Evolutionary conservation across 2,888 invertebrate species (phyloP).

Genomic region (Macaria liturata): DNA sequence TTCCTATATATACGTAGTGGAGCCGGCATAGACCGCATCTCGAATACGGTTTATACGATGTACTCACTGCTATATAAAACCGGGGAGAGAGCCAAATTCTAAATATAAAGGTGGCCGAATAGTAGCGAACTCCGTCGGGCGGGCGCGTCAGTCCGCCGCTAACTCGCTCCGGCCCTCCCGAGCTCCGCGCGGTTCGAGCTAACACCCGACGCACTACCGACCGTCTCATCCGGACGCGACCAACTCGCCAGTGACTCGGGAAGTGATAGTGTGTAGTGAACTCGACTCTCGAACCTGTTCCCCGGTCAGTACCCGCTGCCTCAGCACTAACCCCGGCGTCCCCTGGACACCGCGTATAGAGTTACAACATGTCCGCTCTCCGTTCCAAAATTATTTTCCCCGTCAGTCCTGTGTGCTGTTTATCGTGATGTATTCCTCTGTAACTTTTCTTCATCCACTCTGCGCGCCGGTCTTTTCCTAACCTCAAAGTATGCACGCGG

Average conservation of each 20-base stretch:
- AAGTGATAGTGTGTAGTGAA: conserved; percentile 63
- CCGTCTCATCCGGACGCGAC: too few relatives aligned
- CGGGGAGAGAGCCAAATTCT: conserved; percentile 86
- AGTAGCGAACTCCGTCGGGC: conserved; percentile 72
- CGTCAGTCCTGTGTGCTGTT: conserved; percentile 56
- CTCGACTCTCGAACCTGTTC: too few relatives aligned
- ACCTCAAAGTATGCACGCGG: conserved; percentile 54
- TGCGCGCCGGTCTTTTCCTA: conserved; percentile 55
- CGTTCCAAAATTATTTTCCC: conserved; percentile 67
- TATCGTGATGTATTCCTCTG: conserved; percentile 33
- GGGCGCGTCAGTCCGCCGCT: conserved; percentile 80
- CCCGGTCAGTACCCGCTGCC: conserved; percentile 65
- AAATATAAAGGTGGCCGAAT: conserved; percentile 82
- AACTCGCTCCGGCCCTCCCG: conserved; percentile 75
- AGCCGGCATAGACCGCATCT: conserved; percentile 69
- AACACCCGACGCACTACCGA: too few relatives aligned
- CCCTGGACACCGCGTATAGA: conserved; percentile 72
- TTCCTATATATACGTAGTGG: conserved; percentile 76
- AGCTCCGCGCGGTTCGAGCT: conserved; percentile 60
- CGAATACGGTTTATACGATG: conserved; percentile 81
- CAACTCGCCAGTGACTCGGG: too few relatives aligned
- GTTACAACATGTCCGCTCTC: conserved; percentile 76
- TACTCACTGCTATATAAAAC: conserved; percentile 83
- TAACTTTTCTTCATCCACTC: conserved; percentile 44
- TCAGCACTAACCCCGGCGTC: conserved; percentile 45